Evolutionary conservation across 2,797 vertebrate species (phyloP), one percentile per base, ranked within the genome.

Genomic region (Galagoides demidoff): DNA sequence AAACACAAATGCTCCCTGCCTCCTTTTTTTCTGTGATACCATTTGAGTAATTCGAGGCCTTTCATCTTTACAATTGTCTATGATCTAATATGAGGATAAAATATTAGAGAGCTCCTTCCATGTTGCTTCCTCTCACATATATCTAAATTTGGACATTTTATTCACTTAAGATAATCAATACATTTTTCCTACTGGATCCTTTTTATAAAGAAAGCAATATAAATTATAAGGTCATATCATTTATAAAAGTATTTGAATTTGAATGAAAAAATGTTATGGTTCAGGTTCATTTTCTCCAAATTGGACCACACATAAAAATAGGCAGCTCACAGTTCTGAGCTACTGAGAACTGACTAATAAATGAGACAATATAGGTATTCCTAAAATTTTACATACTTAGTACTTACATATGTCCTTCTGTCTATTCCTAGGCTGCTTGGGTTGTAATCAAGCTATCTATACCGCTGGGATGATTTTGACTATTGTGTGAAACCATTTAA

Each of bases 81-180:
- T 74, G n/a, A 45, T 37, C 55, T 73, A 85, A 34, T 20, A 61
- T 12, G 23, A 91, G 59, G 5, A 78, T 68, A 73, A 94, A 85
- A 83, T 85, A 82, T 89, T 78, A 83, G 23, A 86, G 5, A 71
- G 45, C 79, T 86, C 59, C 5, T 61, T 93, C 70, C 49, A 29
- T 29, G 37, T 57, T 93, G 22, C 29, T 94, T 86, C 74, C 79
- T 89, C 74, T 95, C 70, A 95, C 59, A 89, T 82, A 77, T 83
- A 14, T 52, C 70, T 94, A 77, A 37, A 82, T 85, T 70, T 76
- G 31, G 93, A 74, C 34, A 87, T n/a, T 94, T 78, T 79, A 37
- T 29, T 45, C 74, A 45, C 31, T 90, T 81, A 64, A 83, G 85
- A 45, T 45, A 93, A 86, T 23, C 22, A 90, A n/a, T 37, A 63